Evolutionary conservation across 1,140 invertebrate genomes (phyloP).

Genomic region (Mercenaria mercenaria): DNA sequence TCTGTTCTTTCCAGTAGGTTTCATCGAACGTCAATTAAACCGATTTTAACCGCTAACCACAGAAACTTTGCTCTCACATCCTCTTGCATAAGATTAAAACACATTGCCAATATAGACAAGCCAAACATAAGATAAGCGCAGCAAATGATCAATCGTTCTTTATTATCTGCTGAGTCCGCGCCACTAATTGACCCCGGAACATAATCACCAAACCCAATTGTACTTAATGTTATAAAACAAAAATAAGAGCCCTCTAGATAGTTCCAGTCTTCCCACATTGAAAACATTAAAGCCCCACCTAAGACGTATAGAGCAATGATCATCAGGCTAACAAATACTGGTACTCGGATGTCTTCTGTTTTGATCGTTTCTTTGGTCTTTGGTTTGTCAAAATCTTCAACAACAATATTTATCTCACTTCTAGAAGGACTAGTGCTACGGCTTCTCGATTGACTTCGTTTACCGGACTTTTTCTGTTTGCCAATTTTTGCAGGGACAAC

Average conservation of each 20-base stretch:
- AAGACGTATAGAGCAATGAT: slow-evolving; percentile 83
- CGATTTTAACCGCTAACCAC: slow-evolving; percentile 86
- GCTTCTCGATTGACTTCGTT: slow-evolving; percentile 13
- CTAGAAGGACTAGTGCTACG: slow-evolving; percentile 3
- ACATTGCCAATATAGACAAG: slow-evolving; percentile 99
- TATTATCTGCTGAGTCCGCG: slow-evolving; percentile 87
- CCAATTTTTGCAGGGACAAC: neutral
- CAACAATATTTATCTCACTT: slow-evolving; percentile 53
- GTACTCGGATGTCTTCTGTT: slow-evolving; percentile 80
- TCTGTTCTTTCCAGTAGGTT: no score
- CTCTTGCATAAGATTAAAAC: slow-evolving; percentile 99
- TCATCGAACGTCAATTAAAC: slow-evolving; percentile 59
- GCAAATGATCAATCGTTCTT: slow-evolving; percentile 79
- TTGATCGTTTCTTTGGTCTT: slow-evolving; percentile 58
- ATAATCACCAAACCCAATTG: slow-evolving; percentile 97
- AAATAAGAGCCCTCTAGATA: slow-evolving; percentile 97
- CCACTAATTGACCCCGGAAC: slow-evolving; percentile 91
- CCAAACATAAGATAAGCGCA: slow-evolving; percentile 91
- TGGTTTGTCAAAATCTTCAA: slow-evolving; percentile 71
- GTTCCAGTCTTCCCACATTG: slow-evolving; percentile 90
- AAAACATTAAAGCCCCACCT: slow-evolving; percentile 83
- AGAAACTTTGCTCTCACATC: slow-evolving; percentile 92
- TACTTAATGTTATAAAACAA: slow-evolving; percentile 93
- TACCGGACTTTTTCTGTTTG: neutral
- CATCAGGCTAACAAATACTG: slow-evolving; percentile 81